These are phyloP conservation scores for Thripadectes ignobilis DNA, from an alignment of 2,797 vertebrate species.

Conservation along the genomic window DNA sequence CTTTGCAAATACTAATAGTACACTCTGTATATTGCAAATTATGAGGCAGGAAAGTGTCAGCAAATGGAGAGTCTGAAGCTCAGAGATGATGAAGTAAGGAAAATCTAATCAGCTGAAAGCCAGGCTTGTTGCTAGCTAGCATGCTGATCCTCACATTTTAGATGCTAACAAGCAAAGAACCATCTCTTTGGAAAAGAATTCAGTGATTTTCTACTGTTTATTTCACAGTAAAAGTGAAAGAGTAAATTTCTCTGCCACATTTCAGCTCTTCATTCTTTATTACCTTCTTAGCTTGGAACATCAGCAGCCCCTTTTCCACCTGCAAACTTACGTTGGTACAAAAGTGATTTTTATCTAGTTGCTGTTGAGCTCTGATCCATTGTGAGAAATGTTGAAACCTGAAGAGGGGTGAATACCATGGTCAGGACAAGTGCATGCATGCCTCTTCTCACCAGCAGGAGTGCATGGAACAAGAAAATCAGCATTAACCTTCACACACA, in stretches of 20 bases:
- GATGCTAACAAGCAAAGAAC: background rate
- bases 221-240: background rate
- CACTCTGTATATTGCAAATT: rapidly evolving
- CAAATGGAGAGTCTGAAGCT: background rate
- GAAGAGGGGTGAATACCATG: background rate
- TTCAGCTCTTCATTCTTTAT: background rate
- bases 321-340: background rate
- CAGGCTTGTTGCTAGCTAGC: background rate
- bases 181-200: background rate
- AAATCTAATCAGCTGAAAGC: background rate
- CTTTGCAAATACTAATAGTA: background rate
- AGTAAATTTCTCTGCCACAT: background rate
- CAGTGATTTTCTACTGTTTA: background rate
- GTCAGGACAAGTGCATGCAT: background rate
- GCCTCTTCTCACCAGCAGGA: background rate
- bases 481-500: background rate
- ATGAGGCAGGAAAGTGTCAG: too few species aligned
- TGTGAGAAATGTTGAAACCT: background rate
- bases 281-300: background rate
- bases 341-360: background rate
- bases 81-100: background rate
- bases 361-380: background rate
- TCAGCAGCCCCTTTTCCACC: background rate
- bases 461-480: background rate
- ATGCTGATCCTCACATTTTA: background rate